Evolutionary conservation across 2,888 invertebrate species (phyloP), one percentile per base, ranked within the genome.

Genomic region (Eudasyphora cyanicolor): DNA sequence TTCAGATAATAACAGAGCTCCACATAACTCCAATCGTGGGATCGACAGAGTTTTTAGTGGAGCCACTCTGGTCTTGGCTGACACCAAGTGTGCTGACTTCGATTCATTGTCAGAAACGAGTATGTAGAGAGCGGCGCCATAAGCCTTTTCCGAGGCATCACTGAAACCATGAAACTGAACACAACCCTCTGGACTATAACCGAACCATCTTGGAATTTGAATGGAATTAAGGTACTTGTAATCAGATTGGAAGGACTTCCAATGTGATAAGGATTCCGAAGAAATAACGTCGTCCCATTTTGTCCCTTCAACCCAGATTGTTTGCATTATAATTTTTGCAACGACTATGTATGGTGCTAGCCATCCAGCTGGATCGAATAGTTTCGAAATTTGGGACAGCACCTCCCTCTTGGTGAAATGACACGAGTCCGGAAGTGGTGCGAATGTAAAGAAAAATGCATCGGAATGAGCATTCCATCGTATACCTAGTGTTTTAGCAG

Each of bases 301-400:
- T 3, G 54, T 57, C 12, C 3, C 60, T 12, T 10, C 10, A 80
- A 49, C 49, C 75, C 77, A 83, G 1, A 69, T 49, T n/a, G 45
- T 12, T 45, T 32, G 35, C 62, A 35, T 62, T 17, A 62, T 2
- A 0, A 35, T 51, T 76, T 76, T 64, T 2, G 76, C 76, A 3
- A 27, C 32, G 0, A 76, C 38, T 7, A 67, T 19, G 6, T 19
- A 51, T 4, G 67, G 76, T 1, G 51, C 49, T 0, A 79, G 57
- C 80, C 76, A 81, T 1, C 79, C 82, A 10, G 82, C 79, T n/a
- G 82, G 75, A 38, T 85, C 79, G 12, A 79, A 85, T 2, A 83
- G 57, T 10, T 60, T 82, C 0, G 82, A 51, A 19, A 84, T 82
- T 8, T 76, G 38, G 0, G 82, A 79, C n/a, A 84, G 49, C 4